phyloP scores from a whole-genome alignment of 2,113 vertebrate genomes.

The Psilopsiagon aurifrons region DNA sequence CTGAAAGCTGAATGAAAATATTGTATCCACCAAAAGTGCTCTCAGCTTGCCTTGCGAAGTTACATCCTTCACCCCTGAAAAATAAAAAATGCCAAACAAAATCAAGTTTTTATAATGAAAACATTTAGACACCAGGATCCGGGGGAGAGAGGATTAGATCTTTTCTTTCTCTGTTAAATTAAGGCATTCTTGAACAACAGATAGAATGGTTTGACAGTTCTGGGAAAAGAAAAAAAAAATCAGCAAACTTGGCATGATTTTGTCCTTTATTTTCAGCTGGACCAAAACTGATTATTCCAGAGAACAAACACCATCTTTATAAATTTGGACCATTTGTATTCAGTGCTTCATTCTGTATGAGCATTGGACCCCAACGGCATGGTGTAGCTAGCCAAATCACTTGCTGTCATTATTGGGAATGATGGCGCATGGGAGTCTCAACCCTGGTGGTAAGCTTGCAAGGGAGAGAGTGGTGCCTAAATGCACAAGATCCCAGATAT shows the following conservation, averaged over 20 bases:
- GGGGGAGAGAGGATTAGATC: not conserved
- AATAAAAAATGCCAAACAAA: not conserved
- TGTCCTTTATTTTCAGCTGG: not conserved
- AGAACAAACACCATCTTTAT: not conserved
- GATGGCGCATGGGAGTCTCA: not conserved
- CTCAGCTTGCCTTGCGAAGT: not conserved
- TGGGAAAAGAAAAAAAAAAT: not conserved
- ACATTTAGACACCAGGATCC: not conserved
- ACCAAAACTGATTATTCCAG: not conserved
- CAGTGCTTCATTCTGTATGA: not conserved
- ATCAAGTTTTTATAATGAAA: not conserved
- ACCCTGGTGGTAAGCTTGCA: not conserved
- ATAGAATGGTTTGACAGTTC: not conserved
- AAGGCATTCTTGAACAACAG: not conserved
- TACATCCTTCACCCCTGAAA: not conserved
- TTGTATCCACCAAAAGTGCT: not conserved
- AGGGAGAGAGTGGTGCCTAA: not conserved
- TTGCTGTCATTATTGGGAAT: not conserved
- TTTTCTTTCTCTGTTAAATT: not conserved
- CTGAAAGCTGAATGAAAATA: not conserved
- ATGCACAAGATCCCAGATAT: not conserved
- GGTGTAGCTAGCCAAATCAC: not conserved
- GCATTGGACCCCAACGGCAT: accelerated
- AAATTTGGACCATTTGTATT: not conserved
- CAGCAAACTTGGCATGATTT: not conserved